phyloP scores from a whole-genome alignment of 2,113 vertebrate genomes.

The Gnathonemus longibarbis region DNA sequence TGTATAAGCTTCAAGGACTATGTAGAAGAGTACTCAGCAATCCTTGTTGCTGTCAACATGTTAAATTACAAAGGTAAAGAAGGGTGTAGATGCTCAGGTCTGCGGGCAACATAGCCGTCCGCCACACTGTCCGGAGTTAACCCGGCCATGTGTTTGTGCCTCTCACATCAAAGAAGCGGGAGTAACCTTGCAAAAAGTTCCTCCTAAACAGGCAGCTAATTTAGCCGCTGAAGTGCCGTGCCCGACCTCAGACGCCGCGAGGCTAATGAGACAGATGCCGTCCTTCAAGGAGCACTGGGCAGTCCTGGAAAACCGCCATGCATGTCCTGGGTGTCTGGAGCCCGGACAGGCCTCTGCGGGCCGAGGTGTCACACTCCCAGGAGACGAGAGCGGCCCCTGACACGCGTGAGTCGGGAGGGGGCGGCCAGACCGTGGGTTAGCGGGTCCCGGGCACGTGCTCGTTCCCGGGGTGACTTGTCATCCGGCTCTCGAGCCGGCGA shows the following conservation, averaged over 20 bases:
- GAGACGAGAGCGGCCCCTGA: neutral
- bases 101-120: neutral
- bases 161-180: neutral
- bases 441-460: neutral
- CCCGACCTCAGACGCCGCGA: neutral
- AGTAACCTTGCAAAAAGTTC: constrained; percentile 15
- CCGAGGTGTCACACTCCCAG: neutral
- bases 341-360: neutral
- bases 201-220: constrained; percentile 7
- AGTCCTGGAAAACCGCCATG: neutral
- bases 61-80: neutral
- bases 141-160: constrained; percentile 2
- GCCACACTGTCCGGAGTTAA: neutral
- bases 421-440: neutral
- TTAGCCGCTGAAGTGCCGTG: neutral
- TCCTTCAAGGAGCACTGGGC: constrained; percentile 18
- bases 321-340: constrained; percentile 9
- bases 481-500: neutral
- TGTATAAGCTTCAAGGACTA: neutral
- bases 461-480: neutral
- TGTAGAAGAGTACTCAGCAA: neutral
- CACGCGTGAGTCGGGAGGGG: neutral
- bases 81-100: neutral
- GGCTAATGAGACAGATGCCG: constrained; percentile 17
- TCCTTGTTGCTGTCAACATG: neutral